Evolutionary conservation across 2,113 vertebrate species (phyloP), one percentile per base, ranked within the genome.

Genomic region (Tiliqua scincoides): DNA sequence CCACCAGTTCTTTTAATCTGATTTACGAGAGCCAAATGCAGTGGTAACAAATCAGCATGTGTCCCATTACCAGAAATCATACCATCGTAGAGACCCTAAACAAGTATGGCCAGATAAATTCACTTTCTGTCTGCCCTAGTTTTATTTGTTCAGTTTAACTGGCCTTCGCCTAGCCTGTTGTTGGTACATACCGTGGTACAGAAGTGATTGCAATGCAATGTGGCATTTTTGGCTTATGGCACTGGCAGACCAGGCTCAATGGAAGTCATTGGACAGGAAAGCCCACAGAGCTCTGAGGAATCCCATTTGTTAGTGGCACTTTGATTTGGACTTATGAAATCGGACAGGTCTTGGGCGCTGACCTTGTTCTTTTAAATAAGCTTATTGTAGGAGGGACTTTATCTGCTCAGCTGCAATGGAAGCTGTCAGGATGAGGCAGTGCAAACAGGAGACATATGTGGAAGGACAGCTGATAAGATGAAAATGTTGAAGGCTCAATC

Each of bases 1-100:
- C 95, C 94, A 91, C 75, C 94, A 93, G 93, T 91, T 86, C 81
- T 94, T 95, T 95, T 92, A 95, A 94, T 95, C 92, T 95, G 89
- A 94, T 95, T 96, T 94, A 94, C 89, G 94, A 79, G 91, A 35
- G 90, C 91, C 91, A 91, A 85, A 54, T 87, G 88, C 93, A 91
- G 85, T 91, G 71, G 85, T 71, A 85, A 80, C 75, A 74, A 92
- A 94, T 93, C 90, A 94, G 89, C 87, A 72, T 86, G 79, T 89
- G 91, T 93, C 89, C 87, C n/a, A 25, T 92, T 94, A 91, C 90
- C 95, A 94, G 88, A 91, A 94, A 91, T 90, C 93, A 89, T 79
- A 91, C 79, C 90, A 88, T 89, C 93, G 79, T 12, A 88, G 35
- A 87, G 89, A 94, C 93, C 91, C 85, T 92, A 94, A 77, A 94